A percentile compares a stretch with the other conserved stretches of the same genome.
phyloP scores from a whole-genome alignment of 2,888 invertebrate genomes.

The Agrotis exclamationis region DNA sequence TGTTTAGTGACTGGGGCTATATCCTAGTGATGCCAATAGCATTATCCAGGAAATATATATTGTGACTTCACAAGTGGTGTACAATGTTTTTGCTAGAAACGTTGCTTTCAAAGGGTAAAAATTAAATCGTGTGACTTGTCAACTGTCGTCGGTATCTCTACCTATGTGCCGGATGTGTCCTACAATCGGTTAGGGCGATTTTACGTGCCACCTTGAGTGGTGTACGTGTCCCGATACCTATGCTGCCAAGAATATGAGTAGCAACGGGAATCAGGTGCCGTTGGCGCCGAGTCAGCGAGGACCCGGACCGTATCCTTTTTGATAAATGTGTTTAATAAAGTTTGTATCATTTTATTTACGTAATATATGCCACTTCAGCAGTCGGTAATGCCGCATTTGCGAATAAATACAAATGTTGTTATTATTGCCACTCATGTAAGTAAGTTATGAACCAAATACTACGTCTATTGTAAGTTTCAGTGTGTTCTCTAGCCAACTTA shows the following conservation, averaged over 20 bases:
- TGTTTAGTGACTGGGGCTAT: slow-evolving; percentile 89
- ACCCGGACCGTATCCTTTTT: slow-evolving; percentile 92
- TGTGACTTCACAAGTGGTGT: slow-evolving; percentile 84
- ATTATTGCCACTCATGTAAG: slow-evolving; percentile 58
- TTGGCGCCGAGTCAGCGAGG: slow-evolving; percentile 91
- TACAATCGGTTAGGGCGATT: slow-evolving; percentile 90
- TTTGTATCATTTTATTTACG: slow-evolving; percentile 85
- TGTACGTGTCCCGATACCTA: slow-evolving; percentile 92
- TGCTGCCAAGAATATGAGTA: slow-evolving; percentile 92
- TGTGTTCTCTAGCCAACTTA: slow-evolving; percentile 15
- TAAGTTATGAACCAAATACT: slow-evolving; percentile 16
- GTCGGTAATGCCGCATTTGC: slow-evolving; percentile 83
- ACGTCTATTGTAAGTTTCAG: slow-evolving; percentile 12
- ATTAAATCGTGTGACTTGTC: slow-evolving; percentile 88
- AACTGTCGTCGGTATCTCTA: slow-evolving; percentile 87
- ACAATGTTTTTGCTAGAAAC: slow-evolving; percentile 89
- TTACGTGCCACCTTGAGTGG: slow-evolving; percentile 92
- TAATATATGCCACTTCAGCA: slow-evolving; percentile 88
- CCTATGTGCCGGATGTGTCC: slow-evolving; percentile 91
- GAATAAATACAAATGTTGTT: slow-evolving; percentile 72
- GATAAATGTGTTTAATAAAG: slow-evolving; percentile 69
- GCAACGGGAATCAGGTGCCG: slow-evolving; percentile 93
- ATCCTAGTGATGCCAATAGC: slow-evolving; percentile 86
- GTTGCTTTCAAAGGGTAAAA: slow-evolving; percentile 82
- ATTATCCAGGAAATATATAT: slow-evolving; percentile 82